These are phyloP conservation scores for Sphinx pinastri DNA, from an alignment of 2,888 invertebrate species.

Conservation along the genomic window DNA sequence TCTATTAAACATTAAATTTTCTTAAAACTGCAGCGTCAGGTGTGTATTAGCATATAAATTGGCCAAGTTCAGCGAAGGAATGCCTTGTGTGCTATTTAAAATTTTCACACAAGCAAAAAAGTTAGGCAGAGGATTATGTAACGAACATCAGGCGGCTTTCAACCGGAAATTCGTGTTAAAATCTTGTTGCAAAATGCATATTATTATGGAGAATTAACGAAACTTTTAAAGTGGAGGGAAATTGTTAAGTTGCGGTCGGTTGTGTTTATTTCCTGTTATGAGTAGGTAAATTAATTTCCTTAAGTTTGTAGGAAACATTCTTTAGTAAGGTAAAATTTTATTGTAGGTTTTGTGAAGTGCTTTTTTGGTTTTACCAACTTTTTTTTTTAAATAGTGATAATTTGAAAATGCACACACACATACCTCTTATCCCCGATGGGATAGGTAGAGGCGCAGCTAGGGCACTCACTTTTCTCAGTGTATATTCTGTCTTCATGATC, in stretches of 20 bases:
- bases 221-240: neutral
- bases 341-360: too few relatives aligned
- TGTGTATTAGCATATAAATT: conserved; percentile 27
- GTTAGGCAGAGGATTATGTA: conserved; percentile 11
- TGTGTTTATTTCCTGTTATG: neutral
- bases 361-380: too few relatives aligned
- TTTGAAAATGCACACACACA: too few relatives aligned
- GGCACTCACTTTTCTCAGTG: too few relatives aligned
- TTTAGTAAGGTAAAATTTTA: too few relatives aligned
- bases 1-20: neutral
- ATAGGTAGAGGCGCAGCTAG: too few relatives aligned
- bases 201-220: conserved; percentile 10
- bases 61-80: conserved; percentile 14
- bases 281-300: too few relatives aligned
- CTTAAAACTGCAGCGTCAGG: conserved; percentile 20
- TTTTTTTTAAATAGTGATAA: too few relatives aligned
- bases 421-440: too few relatives aligned
- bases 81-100: conserved; percentile 14
- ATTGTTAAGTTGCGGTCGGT: neutral
- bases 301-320: too few relatives aligned
- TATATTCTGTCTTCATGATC: too few relatives aligned
- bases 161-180: conserved; percentile 7
- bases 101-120: conserved; percentile 5
- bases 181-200: conserved; percentile 14
- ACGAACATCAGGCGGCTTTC: conserved; percentile 6